Percentiles rank a stretch among this genome's conserved stretches.
phyloP scores from a whole-genome alignment of 37 sponge, comb jelly and placozoan species.

The Tethya wilhelma region DNA sequence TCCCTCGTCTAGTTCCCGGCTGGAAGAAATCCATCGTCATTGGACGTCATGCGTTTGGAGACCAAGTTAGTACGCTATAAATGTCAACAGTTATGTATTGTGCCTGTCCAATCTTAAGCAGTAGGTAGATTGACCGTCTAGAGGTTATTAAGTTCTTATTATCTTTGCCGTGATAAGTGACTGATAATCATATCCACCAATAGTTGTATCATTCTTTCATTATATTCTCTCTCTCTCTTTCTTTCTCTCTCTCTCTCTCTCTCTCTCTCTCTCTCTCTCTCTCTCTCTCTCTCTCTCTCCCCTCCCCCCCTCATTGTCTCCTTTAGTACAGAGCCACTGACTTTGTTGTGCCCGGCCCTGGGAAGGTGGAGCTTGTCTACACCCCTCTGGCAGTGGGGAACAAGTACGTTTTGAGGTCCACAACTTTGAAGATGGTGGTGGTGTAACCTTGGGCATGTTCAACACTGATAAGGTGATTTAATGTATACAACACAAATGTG shows the following conservation, averaged over 20 bases:
- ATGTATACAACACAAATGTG: too few species aligned
- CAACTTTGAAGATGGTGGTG: slow-evolving; percentile 83
- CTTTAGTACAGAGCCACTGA: slow-evolving; percentile 97
- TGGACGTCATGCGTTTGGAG: slow-evolving; percentile 96
- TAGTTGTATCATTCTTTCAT: not conserved
- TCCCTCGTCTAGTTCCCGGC: slow-evolving; percentile 90
- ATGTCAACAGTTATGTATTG: not conserved
- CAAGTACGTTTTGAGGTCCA: slow-evolving; percentile 67
- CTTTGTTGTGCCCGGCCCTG: slow-evolving; percentile 92
- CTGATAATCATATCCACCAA: not conserved
- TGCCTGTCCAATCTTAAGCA: too few species aligned
- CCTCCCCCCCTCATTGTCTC: not conserved
- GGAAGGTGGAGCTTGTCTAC: slow-evolving; percentile 87
- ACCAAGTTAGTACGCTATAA: slow-evolving; percentile 71
- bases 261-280: slow-evolving; percentile 16
- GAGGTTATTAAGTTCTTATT: too few species aligned
- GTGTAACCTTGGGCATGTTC: slow-evolving; percentile 96
- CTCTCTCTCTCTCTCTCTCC: not conserved
- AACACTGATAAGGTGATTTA: slow-evolving; percentile 84
- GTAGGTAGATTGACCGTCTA: too few species aligned
- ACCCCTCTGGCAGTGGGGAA: slow-evolving; percentile 86
- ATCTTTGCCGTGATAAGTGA: too few species aligned
- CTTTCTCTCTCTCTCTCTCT: slow-evolving; percentile 13
- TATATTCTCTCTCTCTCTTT: not conserved
- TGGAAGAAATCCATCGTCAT: slow-evolving; percentile 97